Evolutionary conservation across 2,888 invertebrate species (phyloP), one percentile per base, ranked within the genome.

Genomic region (Dryadula phaetusa): DNA sequence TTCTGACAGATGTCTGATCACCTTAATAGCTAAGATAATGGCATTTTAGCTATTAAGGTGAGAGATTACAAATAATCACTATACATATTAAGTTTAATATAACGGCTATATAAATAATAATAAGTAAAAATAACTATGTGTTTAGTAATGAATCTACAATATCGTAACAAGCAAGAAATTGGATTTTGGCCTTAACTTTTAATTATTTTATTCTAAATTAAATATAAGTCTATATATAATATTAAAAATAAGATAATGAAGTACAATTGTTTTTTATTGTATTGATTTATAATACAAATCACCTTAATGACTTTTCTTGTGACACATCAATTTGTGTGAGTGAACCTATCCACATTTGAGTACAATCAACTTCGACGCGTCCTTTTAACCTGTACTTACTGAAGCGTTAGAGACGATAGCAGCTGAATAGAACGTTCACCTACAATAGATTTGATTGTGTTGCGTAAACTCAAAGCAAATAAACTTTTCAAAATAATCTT

Each of bases 291-390:
- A 28, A 37, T n/a, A 56, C n/a, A 40, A 40, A 25, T 22, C 37
- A 40, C 10, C 3, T 10, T 40, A 64, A 40, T 64, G 47, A 64
- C 52, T 67, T 67, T 70, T 70, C 75, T 75, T 82, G 78, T 80
- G 79, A 77, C 74, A 75, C 70, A 66, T 72, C 72, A 53, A 63
- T 73, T 52, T 74, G 75, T 76, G 75, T 76, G 79, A 52, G 16
- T 28, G 77, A 77, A 78, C 79, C 79, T 77, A 79, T 76, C 74
- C 76, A 79, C 76, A 79, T 79, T 69, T 56, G 61, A 63, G 46
- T 53, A 56, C 60, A 62, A 66, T 62, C 47, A 69, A 66, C 61
- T 64, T 64, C 49, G 69, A 66, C 49, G 52, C 64, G 68, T 49
- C 66, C 64, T 58, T 62, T 70, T 61, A 47, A 47, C 47, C 54